A percentile compares a stretch with the other conserved stretches of the same genome.
Evolutionary conservation across 2,888 invertebrate species (phyloP).

Genomic region (Tiphia femorata): DNA sequence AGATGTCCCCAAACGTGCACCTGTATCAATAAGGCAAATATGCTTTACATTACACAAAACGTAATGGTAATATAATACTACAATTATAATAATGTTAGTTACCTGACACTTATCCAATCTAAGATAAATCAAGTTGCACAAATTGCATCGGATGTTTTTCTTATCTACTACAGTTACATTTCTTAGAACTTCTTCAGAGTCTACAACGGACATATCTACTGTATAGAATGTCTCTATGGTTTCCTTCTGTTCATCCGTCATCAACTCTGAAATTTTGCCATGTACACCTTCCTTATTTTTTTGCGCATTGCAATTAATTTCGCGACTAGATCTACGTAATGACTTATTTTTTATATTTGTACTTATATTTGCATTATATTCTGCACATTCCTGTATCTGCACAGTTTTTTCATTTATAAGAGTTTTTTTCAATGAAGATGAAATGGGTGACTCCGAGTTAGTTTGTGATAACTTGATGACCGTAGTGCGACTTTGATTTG

Average conservation of each 20-base stretch:
- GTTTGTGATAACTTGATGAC: slow-evolving; percentile 14
- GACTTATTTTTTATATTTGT: no score
- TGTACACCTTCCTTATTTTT: slow-evolving; percentile 34
- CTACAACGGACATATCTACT: slow-evolving; percentile 50
- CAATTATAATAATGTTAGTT: slow-evolving; percentile 15
- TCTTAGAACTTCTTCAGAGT: slow-evolving; percentile 42
- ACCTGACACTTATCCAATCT: slow-evolving; percentile 58
- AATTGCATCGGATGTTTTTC: slow-evolving; percentile 50
- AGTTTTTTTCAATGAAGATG: no score
- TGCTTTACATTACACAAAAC: background rate
- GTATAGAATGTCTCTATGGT: slow-evolving; percentile 52
- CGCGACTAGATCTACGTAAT: background rate
- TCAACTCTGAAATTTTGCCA: slow-evolving; percentile 54
- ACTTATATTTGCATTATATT: no score
- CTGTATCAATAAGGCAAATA: slow-evolving; percentile 21
- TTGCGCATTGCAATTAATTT: slow-evolving; percentile 3
- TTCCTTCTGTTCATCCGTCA: slow-evolving; percentile 54
- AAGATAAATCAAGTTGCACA: slow-evolving; percentile 48
- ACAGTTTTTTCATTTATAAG: no score
- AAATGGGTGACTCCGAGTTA: no score
- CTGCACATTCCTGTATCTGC: no score
- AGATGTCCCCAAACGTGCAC: slow-evolving; percentile 61
- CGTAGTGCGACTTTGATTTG: slow-evolving; percentile 3
- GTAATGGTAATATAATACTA: background rate
- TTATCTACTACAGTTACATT: slow-evolving; percentile 43